Evolutionary conservation across 2,888 invertebrate genomes (phyloP), one percentile per base, ranked within the genome.

Genomic region (Drosophila neutralis): DNA sequence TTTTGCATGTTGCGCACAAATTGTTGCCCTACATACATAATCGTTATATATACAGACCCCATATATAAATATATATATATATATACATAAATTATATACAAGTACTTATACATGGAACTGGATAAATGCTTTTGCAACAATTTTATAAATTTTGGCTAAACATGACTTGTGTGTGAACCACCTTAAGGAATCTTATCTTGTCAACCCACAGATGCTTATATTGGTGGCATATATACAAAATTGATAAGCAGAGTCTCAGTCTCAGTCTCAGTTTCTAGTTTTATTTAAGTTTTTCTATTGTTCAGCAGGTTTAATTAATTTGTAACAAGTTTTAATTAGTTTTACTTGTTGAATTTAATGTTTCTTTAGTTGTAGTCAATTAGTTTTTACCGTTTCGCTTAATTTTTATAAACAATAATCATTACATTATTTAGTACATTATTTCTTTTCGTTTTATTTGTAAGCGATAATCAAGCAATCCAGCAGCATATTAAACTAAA

Each of bases 1-100:
- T 68, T 77, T 90, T 87, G 76, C 78, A 75, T 69, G 71, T 83
- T 73, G 71, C 87, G 90, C 90, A 89, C 90, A 87, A 87, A 80
- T 76, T 80, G 85, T 89, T 89, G 87, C 82, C 87, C 82, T 90
- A 89, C 66, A 80, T 42, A 73, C 66, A 64, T 71, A 78, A 73
- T 67, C 64, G 78, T 75, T 88, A 88, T 73, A 86, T 68, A 82
- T 80, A 70, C 70, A 68, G 63, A 68, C 57, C 71, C 60, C 67
- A 48, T 27, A 69, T 62, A 75, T 21, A 74, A 42, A 72, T 52
- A 61, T 54, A 56, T 36, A 35, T 54, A 24, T 60, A 57, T 71
- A 63, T 36, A 75, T 62, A 69, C 53, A 80, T 56, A 64, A 45
- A 64, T 62, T 82, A 69, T 79, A 79, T 58, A 65, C 64, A 70